Evolutionary conservation across 2,888 invertebrate genomes (phyloP).

Genomic region (Andrena marginata): DNA sequence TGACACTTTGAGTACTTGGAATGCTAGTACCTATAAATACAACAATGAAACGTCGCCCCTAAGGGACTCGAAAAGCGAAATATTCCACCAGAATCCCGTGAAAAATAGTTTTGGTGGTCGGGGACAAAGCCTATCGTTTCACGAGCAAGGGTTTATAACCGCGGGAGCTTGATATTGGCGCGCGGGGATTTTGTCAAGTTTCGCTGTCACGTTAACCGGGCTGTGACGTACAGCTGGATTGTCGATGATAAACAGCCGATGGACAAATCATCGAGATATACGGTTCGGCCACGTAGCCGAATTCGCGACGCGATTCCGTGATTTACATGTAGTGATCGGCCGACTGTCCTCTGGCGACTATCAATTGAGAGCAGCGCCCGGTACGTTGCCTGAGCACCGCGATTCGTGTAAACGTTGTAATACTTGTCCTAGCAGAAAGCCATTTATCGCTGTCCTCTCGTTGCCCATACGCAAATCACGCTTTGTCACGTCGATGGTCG

Average conservation of each 20-base stretch:
- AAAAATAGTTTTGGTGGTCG: constrained; percentile 12
- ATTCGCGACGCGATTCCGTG: constrained; percentile 64
- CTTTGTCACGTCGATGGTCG: constrained; percentile 51
- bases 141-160: constrained; percentile 7
- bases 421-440: constrained; percentile 56
- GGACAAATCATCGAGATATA: constrained; percentile 76
- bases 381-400: constrained; percentile 37
- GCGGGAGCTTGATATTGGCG: constrained; percentile 4
- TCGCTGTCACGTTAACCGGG: constrained; percentile 54
- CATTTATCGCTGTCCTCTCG: constrained; percentile 57
- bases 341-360: constrained; percentile 52
- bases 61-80: neutral
- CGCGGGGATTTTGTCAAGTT: constrained; percentile 52
- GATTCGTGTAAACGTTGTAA: constrained; percentile 67
- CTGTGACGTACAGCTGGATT: constrained; percentile 61
- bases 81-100: constrained; percentile 19
- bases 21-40: neutral
- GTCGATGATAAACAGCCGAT: constrained; percentile 74
- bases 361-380: constrained; percentile 49
- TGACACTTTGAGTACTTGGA: too few species aligned
- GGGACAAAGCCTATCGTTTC: constrained; percentile 7
- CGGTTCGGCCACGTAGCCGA: constrained; percentile 58
- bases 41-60: neutral
- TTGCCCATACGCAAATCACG: constrained; percentile 49
- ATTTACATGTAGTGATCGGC: constrained; percentile 64